These are phyloP conservation scores for Trypoxylon attenuatum DNA, from an alignment of 2,888 invertebrate genomes.

Conservation along the genomic window DNA sequence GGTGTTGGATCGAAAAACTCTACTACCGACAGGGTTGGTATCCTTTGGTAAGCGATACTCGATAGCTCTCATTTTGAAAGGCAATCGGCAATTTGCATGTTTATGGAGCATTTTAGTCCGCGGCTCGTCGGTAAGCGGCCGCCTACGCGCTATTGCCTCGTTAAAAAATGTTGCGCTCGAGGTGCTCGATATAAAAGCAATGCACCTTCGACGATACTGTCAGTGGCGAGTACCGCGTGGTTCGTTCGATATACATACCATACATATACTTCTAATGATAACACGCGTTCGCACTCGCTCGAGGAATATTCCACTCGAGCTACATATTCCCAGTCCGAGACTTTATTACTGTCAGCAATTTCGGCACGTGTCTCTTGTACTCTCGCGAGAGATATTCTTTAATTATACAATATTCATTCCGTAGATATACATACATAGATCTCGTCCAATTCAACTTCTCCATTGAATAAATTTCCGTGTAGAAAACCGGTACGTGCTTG, in stretches of 20 bases:
- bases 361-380: not conserved
- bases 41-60: constrained; percentile 30
- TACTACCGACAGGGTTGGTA: constrained; percentile 20
- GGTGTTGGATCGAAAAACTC: not conserved
- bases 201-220: not conserved
- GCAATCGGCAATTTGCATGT: constrained; percentile 60
- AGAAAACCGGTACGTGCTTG: not conserved
- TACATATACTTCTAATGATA: not conserved
- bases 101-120: constrained; percentile 55
- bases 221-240: too few species aligned
- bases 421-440: too few species aligned
- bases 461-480: not conserved
- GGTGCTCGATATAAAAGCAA: not conserved
- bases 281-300: not conserved
- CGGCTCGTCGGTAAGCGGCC: constrained; percentile 20
- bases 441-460: not conserved
- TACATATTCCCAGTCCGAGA: not conserved
- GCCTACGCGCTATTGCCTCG: constrained; percentile 30
- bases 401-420: too few species aligned
- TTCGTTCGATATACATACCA: not conserved
- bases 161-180: not conserved
- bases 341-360: not conserved
- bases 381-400: not conserved
- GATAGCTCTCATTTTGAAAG: constrained; percentile 52
- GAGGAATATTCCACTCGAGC: not conserved